phyloP scores from a whole-genome alignment of 2,797 vertebrate species.

The Galago senegalensis region DNA sequence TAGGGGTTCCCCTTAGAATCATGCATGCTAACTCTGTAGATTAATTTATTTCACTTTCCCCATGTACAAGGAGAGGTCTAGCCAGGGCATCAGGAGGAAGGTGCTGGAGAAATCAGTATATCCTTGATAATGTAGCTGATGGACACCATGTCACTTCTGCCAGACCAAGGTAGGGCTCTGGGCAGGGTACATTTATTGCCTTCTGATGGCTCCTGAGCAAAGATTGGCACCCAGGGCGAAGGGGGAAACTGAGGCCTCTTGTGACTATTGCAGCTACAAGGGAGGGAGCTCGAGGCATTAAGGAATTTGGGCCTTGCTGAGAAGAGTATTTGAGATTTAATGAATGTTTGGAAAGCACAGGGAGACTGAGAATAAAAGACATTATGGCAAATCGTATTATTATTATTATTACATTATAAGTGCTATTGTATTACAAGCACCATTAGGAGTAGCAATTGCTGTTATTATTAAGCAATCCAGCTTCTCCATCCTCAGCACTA shows the following conservation, averaged over 20 bases:
- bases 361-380: constrained; percentile 58
- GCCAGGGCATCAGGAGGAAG: neutral
- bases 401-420: constrained; percentile 77
- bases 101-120: neutral
- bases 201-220: neutral
- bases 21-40: neutral
- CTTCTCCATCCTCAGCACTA: constrained; percentile 48
- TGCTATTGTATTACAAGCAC: constrained; percentile 80
- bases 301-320: constrained; percentile 16
- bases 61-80: neutral
- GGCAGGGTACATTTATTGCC: no score
- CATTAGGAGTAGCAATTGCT: constrained; percentile 73
- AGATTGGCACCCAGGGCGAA: neutral
- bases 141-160: neutral
- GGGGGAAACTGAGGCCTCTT: neutral
- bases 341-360: constrained; percentile 72
- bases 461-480: constrained; percentile 69
- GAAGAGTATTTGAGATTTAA: constrained; percentile 50
- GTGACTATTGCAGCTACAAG: neutral
- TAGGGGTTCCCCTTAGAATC: neutral
- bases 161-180: neutral
- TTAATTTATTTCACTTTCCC: neutral
- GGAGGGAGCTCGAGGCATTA: neutral
- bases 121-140: neutral
- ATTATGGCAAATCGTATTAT: constrained; percentile 71